A percentile compares a stretch with the other conserved stretches of the same genome.
These are phyloP conservation scores for Stegastes partitus DNA, from an alignment of 2,113 vertebrate genomes.

Conservation along the genomic window DNA sequence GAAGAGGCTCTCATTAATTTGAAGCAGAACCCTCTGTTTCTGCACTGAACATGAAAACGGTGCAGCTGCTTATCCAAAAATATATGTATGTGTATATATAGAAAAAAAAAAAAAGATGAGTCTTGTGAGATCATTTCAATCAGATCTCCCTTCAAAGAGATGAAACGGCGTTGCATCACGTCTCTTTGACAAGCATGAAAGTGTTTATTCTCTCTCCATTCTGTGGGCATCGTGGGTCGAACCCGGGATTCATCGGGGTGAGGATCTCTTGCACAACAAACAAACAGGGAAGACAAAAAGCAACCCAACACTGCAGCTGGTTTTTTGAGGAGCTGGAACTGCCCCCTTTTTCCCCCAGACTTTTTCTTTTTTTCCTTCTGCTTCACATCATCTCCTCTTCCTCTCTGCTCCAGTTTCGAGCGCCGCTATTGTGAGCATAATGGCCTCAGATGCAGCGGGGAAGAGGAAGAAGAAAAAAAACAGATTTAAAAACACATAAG, in stretches of 20 bases:
- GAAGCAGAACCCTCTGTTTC: constrained; percentile 16
- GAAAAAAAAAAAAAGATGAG: constrained; percentile 19
- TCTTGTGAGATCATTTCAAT: constrained; percentile 45
- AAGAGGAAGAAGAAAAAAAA: constrained; percentile 17
- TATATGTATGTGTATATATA: no score
- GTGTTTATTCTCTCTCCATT: not conserved
- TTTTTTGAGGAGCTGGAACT: constrained; percentile 48
- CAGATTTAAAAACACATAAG: constrained; percentile 53
- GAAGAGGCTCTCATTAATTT: constrained; percentile 45
- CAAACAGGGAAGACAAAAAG: not conserved
- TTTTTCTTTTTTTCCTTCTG: not conserved
- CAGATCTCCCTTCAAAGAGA: constrained; percentile 37
- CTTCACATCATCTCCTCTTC: constrained; percentile 25
- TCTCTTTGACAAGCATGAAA: constrained; percentile 22
- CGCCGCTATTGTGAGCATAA: constrained; percentile 27
- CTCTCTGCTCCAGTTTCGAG: constrained; percentile 34
- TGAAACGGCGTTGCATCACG: constrained; percentile 30
- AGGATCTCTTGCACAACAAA: constrained; percentile 25
- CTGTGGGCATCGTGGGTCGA: not conserved
- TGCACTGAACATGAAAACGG: constrained; percentile 16
- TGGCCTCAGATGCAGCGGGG: constrained; percentile 57
- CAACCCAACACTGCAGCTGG: not conserved
- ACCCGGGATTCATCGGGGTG: not conserved
- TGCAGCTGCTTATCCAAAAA: constrained; percentile 47
- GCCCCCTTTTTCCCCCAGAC: constrained; percentile 2